Evolutionary conservation across 1,140 invertebrate genomes (phyloP).

Genomic region (Drosophila miranda): DNA sequence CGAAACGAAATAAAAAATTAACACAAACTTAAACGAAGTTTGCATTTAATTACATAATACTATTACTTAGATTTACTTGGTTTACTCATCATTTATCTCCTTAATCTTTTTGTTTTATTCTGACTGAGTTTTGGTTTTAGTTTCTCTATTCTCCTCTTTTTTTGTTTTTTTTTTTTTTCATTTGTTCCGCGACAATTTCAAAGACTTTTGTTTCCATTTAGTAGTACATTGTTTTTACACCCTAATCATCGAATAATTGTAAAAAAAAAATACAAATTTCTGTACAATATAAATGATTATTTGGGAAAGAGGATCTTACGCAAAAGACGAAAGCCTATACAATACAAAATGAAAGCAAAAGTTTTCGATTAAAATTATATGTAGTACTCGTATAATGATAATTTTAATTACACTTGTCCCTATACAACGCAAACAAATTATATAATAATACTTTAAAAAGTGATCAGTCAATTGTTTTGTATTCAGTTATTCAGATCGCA

Average conservation of each 20-base stretch:
- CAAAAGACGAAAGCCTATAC: conserved; percentile 45
- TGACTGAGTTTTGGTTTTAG: conserved; percentile 46
- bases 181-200: conserved; percentile 77
- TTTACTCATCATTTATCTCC: conserved; percentile 24
- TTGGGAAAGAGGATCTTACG: conserved; percentile 15
- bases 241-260: conserved; percentile 61
- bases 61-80: conserved; percentile 75
- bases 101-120: conserved; percentile 27
- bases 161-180: conserved; percentile 24
- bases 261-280: conserved; percentile 33
- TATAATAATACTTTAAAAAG: conserved; percentile 78
- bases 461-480: conserved; percentile 76
- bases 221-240: conserved; percentile 65
- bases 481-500: conserved; percentile 54
- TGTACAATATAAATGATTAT: conserved; percentile 59
- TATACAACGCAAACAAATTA: conserved; percentile 66
- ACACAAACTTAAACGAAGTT: conserved; percentile 57
- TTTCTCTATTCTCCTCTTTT: conserved; percentile 32
- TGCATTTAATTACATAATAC: conserved; percentile 69
- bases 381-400: conserved; percentile 3
- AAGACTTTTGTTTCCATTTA: conserved; percentile 74
- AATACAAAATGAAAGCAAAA: conserved; percentile 46
- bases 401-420: conserved; percentile 62
- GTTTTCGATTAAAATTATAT: conserved; percentile 22
- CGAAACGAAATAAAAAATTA: conserved; percentile 55